Percentiles rank a stretch among this genome's conserved stretches.
phyloP scores from a whole-genome alignment of 35 echinoderm and acorn worm species.

The Amphiura filiformis region DNA sequence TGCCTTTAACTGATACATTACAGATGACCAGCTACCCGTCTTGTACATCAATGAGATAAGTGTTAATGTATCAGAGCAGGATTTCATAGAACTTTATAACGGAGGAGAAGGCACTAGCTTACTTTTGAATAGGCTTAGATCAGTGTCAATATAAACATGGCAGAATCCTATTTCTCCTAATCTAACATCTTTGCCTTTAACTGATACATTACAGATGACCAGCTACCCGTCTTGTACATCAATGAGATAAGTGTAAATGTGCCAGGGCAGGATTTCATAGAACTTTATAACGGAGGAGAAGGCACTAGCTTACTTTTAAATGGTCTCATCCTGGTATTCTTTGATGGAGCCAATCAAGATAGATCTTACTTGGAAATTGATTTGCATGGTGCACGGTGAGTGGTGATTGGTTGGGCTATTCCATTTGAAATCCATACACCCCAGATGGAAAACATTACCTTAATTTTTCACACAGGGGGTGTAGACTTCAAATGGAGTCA shows the following conservation, averaged over 20 bases:
- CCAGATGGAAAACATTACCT: no score
- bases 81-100: no score
- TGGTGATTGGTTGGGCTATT: background rate
- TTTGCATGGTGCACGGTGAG: conserved; percentile 62
- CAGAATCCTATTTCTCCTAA: no score
- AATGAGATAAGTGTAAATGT: conserved; percentile 73
- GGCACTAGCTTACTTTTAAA: no score
- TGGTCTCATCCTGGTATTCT: conserved; percentile 74
- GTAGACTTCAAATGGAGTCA: no score
- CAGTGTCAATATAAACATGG: conserved; percentile 41
- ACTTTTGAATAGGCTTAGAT: conserved; percentile 85
- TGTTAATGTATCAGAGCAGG: conserved; percentile 5
- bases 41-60: background rate
- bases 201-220: conserved; percentile 80
- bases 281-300: conserved; percentile 73
- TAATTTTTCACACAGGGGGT: no score
- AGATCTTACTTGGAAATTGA: conserved; percentile 91
- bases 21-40: no score
- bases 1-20: no score
- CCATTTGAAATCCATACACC: no score
- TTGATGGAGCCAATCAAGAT: conserved; percentile 73
- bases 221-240: conserved; percentile 58
- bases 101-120: no score
- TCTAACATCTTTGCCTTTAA: no score
- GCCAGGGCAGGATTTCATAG: conserved; percentile 62